Conservation (phyloP, 1,140 invertebrate genomes). For the Laupala kohalensis region DNA sequence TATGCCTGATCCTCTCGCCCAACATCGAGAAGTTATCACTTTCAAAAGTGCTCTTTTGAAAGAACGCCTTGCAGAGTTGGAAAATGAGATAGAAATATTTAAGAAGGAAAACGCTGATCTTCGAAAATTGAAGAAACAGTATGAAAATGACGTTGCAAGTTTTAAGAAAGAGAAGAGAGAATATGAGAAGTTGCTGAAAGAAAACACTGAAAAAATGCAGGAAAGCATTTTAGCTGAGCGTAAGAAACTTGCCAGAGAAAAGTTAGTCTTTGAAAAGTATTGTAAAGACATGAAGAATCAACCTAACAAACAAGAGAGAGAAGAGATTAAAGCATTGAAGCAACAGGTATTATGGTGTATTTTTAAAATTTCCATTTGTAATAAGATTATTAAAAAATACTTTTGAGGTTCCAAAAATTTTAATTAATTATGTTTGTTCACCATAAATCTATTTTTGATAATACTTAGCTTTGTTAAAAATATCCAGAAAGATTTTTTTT, state of each 20-base stretch:
- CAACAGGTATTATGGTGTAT: constrained; percentile 7
- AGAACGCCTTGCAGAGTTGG: constrained; percentile 46
- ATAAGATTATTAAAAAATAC: too few relatives aligned
- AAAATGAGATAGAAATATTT: constrained; percentile 54
- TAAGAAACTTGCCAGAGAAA: constrained; percentile 18
- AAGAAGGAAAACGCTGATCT: constrained; percentile 46
- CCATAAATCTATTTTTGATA: too few relatives aligned
- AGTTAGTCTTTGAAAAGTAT: constrained; percentile 13
- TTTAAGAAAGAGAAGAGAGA: constrained; percentile 16
- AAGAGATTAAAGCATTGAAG: constrained; percentile 14
- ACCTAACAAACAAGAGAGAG: constrained; percentile 11
- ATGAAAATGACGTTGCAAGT: constrained; percentile 25
- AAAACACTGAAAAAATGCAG: constrained; percentile 16
- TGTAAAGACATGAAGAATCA: constrained; percentile 16
- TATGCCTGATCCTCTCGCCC: neutral
- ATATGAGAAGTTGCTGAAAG: constrained; percentile 11
- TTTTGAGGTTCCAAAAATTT: too few relatives aligned
- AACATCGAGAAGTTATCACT: constrained; percentile 16
- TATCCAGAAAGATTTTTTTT: too few relatives aligned
- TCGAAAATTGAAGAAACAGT: constrained; percentile 24
- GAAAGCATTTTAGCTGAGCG: constrained; percentile 17
- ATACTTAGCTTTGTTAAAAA: too few relatives aligned
- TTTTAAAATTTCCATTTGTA: too few relatives aligned
- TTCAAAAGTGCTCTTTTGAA: constrained; percentile 28
- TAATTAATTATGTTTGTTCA: too few relatives aligned